phyloP scores from a whole-genome alignment of 1,140 invertebrate genomes.

The Trichonephila clavipes region DNA sequence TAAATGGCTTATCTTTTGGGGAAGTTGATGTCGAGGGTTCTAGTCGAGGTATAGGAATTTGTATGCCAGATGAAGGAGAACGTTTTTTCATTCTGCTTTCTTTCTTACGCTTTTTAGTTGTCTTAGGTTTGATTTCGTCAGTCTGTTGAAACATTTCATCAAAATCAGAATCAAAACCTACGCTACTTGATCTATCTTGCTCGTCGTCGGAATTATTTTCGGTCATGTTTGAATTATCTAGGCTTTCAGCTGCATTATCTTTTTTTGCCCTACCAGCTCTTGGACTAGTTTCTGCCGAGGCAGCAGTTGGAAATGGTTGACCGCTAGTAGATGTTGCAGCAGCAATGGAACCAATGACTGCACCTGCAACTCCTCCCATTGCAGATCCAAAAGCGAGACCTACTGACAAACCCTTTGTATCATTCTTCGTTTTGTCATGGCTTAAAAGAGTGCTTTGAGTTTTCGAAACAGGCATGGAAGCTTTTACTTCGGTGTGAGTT shows the following conservation, averaged over 20 bases:
- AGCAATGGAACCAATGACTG: constrained; percentile 68
- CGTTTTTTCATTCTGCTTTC: constrained; percentile 72
- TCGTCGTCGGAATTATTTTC: constrained; percentile 80
- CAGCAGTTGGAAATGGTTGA: constrained; percentile 73
- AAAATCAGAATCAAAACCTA: constrained; percentile 97
- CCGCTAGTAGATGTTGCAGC: constrained; percentile 50
- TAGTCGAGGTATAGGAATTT: constrained; percentile 60
- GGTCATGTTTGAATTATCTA: constrained; percentile 63
- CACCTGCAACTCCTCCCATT: constrained; percentile 63
- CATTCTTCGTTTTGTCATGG: constrained; percentile 70
- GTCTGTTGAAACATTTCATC: constrained; percentile 79
- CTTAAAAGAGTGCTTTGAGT: constrained; percentile 72
- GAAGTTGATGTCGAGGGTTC: constrained; percentile 21
- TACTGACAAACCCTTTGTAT: constrained; percentile 32
- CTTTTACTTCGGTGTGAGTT: constrained; percentile 84
- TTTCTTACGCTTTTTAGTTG: constrained; percentile 77
- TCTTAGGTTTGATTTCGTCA: constrained; percentile 65
- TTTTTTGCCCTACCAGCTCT: constrained; percentile 13
- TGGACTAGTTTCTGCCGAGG: constrained; percentile 12
- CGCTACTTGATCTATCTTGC: constrained; percentile 95
- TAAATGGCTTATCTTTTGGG: constrained; percentile 3
- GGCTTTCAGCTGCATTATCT: background rate
- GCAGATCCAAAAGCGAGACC: constrained; percentile 79
- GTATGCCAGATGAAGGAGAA: constrained; percentile 57
- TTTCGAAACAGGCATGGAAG: constrained; percentile 53